phyloP scores from a whole-genome alignment of 2,888 invertebrate genomes.

The Molanna angustata region DNA sequence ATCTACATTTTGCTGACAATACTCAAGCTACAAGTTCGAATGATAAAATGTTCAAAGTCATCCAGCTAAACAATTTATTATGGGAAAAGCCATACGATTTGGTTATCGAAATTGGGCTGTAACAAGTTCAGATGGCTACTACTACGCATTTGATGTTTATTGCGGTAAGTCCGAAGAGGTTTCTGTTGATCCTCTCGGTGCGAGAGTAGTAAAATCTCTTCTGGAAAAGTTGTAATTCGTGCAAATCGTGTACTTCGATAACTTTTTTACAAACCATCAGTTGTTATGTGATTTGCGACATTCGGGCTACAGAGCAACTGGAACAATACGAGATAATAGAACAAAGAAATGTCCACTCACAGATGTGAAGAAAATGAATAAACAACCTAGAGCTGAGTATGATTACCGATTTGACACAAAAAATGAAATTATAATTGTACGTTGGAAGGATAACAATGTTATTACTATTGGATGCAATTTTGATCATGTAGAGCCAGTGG shows the following conservation, averaged over 20 bases:
- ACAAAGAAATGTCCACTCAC: slow-evolving; percentile 1
- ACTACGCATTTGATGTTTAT: slow-evolving; percentile 34
- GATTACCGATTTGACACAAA: neutral
- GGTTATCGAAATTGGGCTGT: slow-evolving; percentile 36
- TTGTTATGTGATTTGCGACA: neutral
- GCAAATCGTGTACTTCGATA: neutral
- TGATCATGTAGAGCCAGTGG: neutral
- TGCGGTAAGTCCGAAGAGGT: slow-evolving; percentile 22
- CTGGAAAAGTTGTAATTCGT: neutral
- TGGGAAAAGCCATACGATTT: slow-evolving; percentile 36
- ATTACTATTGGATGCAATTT: neutral
- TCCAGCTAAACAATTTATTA: slow-evolving; percentile 35
- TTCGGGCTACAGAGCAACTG: neutral
- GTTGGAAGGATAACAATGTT: neutral
- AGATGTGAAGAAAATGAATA: neutral
- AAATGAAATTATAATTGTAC: neutral
- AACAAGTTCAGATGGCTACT: slow-evolving; percentile 34
- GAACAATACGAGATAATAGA: neutral
- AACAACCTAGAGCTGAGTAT: neutral
- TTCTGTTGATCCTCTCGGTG: neutral
- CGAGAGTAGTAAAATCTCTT: neutral
- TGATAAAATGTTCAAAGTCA: slow-evolving; percentile 18
- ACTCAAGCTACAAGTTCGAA: too few species aligned
- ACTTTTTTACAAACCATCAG: neutral
- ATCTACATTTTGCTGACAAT: too few species aligned